These are phyloP conservation scores for Leucophenga varia DNA, from an alignment of 1,140 invertebrate species.

Conservation along the genomic window DNA sequence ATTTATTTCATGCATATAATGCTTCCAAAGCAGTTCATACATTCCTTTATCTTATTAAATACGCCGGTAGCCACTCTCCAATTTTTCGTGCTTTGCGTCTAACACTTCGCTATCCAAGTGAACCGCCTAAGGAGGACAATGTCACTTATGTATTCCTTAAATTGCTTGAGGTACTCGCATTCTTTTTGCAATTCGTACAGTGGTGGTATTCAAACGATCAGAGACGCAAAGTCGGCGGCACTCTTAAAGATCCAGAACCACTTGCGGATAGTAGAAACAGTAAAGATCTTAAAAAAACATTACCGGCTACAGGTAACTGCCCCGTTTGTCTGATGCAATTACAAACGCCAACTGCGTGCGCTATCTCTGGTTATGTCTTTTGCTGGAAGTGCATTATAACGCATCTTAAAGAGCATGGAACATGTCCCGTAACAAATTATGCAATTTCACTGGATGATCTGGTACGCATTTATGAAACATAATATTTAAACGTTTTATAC, in stretches of 20 bases:
- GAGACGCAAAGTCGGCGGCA: slow-evolving; percentile 36
- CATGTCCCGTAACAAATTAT: slow-evolving; percentile 42
- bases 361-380: slow-evolving; percentile 49
- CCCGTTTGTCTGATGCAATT: slow-evolving; percentile 40
- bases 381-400: slow-evolving; percentile 51
- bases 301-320: slow-evolving; percentile 30
- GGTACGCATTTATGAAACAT: slow-evolving; percentile 47
- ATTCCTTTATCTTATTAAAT: slow-evolving; percentile 45
- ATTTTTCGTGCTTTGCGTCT: slow-evolving; percentile 32
- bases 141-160: slow-evolving; percentile 45
- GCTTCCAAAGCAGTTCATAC: slow-evolving; percentile 43
- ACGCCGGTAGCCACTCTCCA: slow-evolving; percentile 37
- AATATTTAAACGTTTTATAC: slow-evolving; percentile 7
- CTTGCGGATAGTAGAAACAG: slow-evolving; percentile 11
- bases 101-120: slow-evolving; percentile 39
- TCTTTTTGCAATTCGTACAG: slow-evolving; percentile 52
- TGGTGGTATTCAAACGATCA: slow-evolving; percentile 55
- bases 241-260: slow-evolving; percentile 33
- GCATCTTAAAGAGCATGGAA: slow-evolving; percentile 35
- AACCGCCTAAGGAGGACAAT: slow-evolving; percentile 38
- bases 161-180: slow-evolving; percentile 45
- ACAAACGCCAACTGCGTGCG: slow-evolving; percentile 44
- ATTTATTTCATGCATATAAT: slow-evolving; percentile 38
- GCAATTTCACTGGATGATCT: slow-evolving; percentile 46
- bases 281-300: slow-evolving; percentile 12